Conservation (phyloP, 1,140 invertebrate genomes). For the Maniola jurtina region DNA sequence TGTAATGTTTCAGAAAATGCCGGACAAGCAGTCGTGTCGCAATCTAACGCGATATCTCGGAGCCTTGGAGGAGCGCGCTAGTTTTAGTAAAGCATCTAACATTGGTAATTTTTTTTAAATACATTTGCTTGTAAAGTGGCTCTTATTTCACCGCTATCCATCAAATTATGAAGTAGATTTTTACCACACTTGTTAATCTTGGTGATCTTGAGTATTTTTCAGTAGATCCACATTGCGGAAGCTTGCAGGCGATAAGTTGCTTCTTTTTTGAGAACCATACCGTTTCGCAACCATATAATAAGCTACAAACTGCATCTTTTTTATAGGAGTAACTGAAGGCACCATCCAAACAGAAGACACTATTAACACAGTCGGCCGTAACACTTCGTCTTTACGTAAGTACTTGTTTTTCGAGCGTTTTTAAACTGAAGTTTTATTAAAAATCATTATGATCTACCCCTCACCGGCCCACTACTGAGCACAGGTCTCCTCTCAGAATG, state of each 20-base stretch:
- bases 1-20: slow-evolving; percentile 54
- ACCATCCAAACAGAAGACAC: slow-evolving; percentile 56
- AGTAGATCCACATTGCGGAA: too few relatives aligned
- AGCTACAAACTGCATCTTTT: neutral
- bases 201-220: too few relatives aligned
- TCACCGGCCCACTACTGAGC: too few relatives aligned
- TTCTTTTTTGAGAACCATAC: too few relatives aligned
- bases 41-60: slow-evolving; percentile 65
- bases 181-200: too few relatives aligned
- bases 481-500: too few relatives aligned
- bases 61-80: slow-evolving; percentile 56
- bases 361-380: slow-evolving; percentile 41
- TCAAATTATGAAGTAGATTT: too few relatives aligned
- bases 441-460: too few relatives aligned
- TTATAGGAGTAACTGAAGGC: slow-evolving; percentile 48
- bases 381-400: slow-evolving; percentile 61
- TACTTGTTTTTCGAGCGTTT: slow-evolving; percentile 11
- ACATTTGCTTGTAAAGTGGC: neutral
- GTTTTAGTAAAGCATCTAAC: slow-evolving; percentile 61
- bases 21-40: slow-evolving; percentile 63
- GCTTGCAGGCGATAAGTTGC: too few relatives aligned
- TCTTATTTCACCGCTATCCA: too few relatives aligned
- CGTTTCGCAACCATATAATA: too few relatives aligned
- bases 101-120: slow-evolving; percentile 39
- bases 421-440: neutral